Percentiles rank a stretch among this genome's conserved stretches.
Conservation (phyloP, 2,797 vertebrate species). For the Phyllotis vaccarum region DNA sequence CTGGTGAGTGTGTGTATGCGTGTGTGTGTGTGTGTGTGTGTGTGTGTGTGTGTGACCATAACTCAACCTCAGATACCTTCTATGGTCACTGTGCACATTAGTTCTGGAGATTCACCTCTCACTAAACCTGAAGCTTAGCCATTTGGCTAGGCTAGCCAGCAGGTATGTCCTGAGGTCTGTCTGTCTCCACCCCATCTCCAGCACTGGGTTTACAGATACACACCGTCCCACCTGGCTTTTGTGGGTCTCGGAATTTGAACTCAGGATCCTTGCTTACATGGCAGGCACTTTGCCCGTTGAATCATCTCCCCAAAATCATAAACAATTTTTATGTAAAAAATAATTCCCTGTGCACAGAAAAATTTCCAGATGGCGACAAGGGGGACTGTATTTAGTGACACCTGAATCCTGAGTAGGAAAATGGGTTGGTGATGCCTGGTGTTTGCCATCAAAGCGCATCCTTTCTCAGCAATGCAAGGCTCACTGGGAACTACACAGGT, state of each 20-base stretch:
- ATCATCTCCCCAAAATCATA: neutral
- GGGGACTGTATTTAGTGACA: neutral
- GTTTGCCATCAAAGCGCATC: neutral
- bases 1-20: neutral
- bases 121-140: neutral
- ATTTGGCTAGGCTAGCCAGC: neutral
- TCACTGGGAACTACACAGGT: neutral
- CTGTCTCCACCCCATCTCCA: neutral
- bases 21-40: too few species aligned
- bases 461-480: neutral
- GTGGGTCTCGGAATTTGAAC: neutral
- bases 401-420: constrained; percentile 11
- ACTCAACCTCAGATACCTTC: neutral
- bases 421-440: neutral
- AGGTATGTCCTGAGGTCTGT: neutral
- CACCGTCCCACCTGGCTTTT: neutral
- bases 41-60: too few species aligned
- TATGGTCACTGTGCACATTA: neutral
- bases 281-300: neutral
- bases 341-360: neutral
- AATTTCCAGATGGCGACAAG: neutral
- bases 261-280: neutral
- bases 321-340: neutral
- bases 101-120: neutral
- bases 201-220: neutral